Conservation (phyloP, 2,888 invertebrate species). For the Dendrolimus houi region DNA sequence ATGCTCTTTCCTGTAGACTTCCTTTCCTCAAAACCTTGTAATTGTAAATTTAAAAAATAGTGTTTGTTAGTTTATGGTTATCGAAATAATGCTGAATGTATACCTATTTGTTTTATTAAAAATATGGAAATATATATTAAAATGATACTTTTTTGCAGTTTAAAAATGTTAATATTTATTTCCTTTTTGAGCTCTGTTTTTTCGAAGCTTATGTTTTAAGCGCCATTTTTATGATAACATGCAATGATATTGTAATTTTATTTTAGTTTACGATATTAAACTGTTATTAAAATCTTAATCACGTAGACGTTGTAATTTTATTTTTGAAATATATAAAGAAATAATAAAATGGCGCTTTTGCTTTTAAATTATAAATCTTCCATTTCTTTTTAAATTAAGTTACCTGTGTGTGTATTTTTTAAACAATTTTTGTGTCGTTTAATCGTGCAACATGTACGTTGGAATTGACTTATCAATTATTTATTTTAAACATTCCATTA, state of each 20-base stretch:
- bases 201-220: constrained; percentile 24
- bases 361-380: constrained; percentile 8
- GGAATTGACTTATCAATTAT: constrained; percentile 14
- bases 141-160: constrained; percentile 31
- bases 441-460: background rate
- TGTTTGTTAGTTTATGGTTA: constrained; percentile 52
- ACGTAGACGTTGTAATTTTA: background rate
- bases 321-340: background rate
- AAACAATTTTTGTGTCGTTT: constrained; percentile 4
- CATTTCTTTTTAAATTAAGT: constrained; percentile 10
- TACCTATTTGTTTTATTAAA: constrained; percentile 44
- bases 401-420: constrained; percentile 17
- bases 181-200: constrained; percentile 21
- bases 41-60: constrained; percentile 35
- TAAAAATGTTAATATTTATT: constrained; percentile 39
- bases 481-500: constrained; percentile 13
- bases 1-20: constrained; percentile 13
- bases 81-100: constrained; percentile 41
- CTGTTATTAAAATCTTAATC: no score
- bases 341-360: constrained; percentile 9
- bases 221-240: constrained; percentile 5
- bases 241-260: background rate
- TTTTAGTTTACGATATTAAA: background rate
- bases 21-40: constrained; percentile 22
- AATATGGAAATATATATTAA: constrained; percentile 18